Evolutionary conservation across 2,888 invertebrate genomes (phyloP).

Genomic region (Erynnis tages): DNA sequence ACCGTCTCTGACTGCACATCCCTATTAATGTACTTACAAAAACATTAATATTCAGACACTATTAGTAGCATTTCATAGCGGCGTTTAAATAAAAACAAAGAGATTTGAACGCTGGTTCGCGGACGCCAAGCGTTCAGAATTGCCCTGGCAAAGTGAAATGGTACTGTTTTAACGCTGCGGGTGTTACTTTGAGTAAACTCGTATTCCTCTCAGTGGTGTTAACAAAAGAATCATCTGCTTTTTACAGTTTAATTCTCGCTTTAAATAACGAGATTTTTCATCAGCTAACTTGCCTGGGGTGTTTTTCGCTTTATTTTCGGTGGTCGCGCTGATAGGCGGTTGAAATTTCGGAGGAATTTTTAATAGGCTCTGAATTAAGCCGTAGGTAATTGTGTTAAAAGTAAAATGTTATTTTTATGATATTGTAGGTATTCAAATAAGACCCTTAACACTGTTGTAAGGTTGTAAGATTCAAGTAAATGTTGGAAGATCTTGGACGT

Average conservation of each 20-base stretch:
- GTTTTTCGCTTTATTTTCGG: not conserved
- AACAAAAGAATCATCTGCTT: conserved; percentile 17
- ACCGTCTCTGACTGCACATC: not conserved
- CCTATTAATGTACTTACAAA: not conserved
- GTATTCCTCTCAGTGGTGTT: conserved; percentile 5
- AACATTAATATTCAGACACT: not conserved
- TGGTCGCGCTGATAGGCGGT: no score
- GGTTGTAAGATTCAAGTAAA: no score
- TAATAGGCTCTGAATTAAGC: no score
- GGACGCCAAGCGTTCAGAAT: conserved; percentile 13
- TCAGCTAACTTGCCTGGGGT: not conserved
- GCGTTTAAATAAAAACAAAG: conserved; percentile 21
- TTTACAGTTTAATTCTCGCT: conserved; percentile 10
- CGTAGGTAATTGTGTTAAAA: no score
- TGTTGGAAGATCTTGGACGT: no score
- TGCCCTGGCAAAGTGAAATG: conserved; percentile 16
- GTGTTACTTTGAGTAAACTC: conserved; percentile 22
- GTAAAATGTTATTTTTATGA: no score
- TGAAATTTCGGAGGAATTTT: no score
- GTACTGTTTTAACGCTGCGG: conserved; percentile 16
- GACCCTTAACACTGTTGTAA: no score
- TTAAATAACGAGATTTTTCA: conserved; percentile 6
- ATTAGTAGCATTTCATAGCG: not conserved
- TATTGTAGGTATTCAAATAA: no score
- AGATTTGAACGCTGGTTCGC: conserved; percentile 6